These are phyloP conservation scores for Catamblyrhynchus diadema DNA, from an alignment of 2,797 vertebrate species.

Conservation along the genomic window DNA sequence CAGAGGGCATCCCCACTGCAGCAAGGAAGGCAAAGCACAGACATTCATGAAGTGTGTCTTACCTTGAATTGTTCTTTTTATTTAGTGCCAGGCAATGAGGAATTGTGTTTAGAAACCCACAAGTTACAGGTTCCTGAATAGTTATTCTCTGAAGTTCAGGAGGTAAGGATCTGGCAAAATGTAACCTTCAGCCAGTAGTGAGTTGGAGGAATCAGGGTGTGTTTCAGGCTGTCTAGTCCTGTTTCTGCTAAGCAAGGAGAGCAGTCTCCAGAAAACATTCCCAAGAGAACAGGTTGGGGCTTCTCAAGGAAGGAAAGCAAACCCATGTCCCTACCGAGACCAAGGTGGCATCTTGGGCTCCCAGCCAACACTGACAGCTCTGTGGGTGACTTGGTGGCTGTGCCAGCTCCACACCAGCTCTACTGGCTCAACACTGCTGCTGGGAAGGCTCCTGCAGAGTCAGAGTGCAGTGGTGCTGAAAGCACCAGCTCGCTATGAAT, in stretches of 20 bases:
- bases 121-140: not conserved
- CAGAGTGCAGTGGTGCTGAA: not conserved
- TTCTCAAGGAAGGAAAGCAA: not conserved
- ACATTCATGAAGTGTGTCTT: not conserved
- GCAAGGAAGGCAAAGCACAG: not conserved
- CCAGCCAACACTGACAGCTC: not conserved
- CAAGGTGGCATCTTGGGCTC: not conserved
- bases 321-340: not conserved
- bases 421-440: not conserved
- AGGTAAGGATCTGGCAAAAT: not conserved
- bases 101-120: not conserved
- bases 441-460: conserved; percentile 28
- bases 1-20: not conserved
- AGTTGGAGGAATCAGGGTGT: not conserved
- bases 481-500: not conserved
- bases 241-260: not conserved
- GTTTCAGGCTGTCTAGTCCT: not conserved
- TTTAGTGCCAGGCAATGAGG: not conserved
- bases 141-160: not conserved
- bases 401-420: not conserved
- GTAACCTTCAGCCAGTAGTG: not conserved
- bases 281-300: not conserved
- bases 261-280: not conserved
- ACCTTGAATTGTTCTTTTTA: not conserved
- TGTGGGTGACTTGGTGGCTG: not conserved